Base-by-base conservation (phyloP, 2,113 vertebrate species). In the Cynocephalus volans region DNA sequence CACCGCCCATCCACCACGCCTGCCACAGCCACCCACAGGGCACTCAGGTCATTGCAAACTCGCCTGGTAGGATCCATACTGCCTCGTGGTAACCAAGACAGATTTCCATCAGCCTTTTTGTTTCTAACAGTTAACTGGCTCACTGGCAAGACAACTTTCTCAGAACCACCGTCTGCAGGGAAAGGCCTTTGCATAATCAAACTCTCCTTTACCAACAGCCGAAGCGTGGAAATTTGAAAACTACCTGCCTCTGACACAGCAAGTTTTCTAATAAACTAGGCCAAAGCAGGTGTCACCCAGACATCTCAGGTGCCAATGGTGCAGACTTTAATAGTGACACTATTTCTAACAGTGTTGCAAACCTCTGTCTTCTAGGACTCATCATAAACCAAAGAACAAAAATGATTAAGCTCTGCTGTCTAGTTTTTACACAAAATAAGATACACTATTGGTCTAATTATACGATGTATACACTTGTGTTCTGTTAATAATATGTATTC, bases 61-160 rank as follows among this genome's bases (percentile, higher is more conserved):
- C 13, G 31, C 0, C 13, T 12, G 26, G 17, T 6, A 17, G 17
- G 48, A 10, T 41, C 24, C 9, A 0, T 0, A 9, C 21, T 0
- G 10, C 33, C 65, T 62, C 1, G 11, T 3, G n/a, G 36, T 70
- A 5, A 31, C 48, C 45, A 12, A 81, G 36, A 26, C 11, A 48
- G 41, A 36, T 5, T 12, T 48, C 18, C 9, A 3, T 7, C 6
- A 0, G 26, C 48, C 36, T 2, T 41, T n/a, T 31, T 17, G 21
- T 85, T 85, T 31, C 45, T 11, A 24, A 65, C 14, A 76, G 45
- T 23, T 65, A 18, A 77, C 0, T 36, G 75, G 45, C 6, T 9
- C 13, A 33, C 3, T 0, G 3, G 21, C 72, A 65, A 67, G 54
- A 67, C 3, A 45, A 21, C 13, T 6, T 28, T 67, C 90, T 75